A percentile compares a stretch with the other conserved stretches of the same genome.
These are phyloP conservation scores for Metopia argyrocephala DNA, from an alignment of 2,888 invertebrate genomes.

Conservation along the genomic window DNA sequence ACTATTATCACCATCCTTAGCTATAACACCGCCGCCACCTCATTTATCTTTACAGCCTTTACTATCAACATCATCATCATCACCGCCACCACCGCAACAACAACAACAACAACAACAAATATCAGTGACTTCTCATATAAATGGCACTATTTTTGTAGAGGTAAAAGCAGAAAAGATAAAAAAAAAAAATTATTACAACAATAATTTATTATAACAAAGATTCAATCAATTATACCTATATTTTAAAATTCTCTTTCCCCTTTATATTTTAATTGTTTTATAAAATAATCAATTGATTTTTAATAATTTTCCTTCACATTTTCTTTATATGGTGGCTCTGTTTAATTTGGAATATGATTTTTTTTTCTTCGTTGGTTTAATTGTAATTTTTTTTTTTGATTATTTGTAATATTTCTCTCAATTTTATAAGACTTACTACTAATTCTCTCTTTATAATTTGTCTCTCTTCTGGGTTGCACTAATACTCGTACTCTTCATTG, in stretches of 20 bases:
- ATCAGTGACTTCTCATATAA: constrained; percentile 64
- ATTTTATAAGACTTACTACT: no score
- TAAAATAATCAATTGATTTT: background rate
- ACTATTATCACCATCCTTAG: constrained; percentile 1
- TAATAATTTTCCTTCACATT: constrained; percentile 1
- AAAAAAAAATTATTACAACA: constrained; percentile 1
- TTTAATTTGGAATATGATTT: constrained; percentile 43
- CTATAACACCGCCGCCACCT: constrained; percentile 12
- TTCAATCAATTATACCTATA: constrained; percentile 14
- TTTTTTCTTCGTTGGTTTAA: constrained; percentile 9
- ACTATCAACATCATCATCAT: constrained; percentile 36
- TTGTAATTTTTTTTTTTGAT: constrained; percentile 40
- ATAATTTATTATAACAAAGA: background rate
- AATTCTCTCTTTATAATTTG: constrained; percentile 36
- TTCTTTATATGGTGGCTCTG: constrained; percentile 25
- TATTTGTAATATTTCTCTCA: constrained; percentile 27
- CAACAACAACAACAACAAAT: no score
- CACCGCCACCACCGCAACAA: constrained; percentile 23
- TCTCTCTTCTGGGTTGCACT: constrained; percentile 2
- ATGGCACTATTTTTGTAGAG: constrained; percentile 73
- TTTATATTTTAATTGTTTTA: background rate
- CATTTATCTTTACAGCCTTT: constrained; percentile 46
- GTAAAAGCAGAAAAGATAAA: constrained; percentile 67
- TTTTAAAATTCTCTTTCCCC: background rate
- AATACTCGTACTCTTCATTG: constrained; percentile 15